These are phyloP conservation scores for Leptinotarsa juncta DNA, from an alignment of 2,888 invertebrate genomes.

Conservation along the genomic window DNA sequence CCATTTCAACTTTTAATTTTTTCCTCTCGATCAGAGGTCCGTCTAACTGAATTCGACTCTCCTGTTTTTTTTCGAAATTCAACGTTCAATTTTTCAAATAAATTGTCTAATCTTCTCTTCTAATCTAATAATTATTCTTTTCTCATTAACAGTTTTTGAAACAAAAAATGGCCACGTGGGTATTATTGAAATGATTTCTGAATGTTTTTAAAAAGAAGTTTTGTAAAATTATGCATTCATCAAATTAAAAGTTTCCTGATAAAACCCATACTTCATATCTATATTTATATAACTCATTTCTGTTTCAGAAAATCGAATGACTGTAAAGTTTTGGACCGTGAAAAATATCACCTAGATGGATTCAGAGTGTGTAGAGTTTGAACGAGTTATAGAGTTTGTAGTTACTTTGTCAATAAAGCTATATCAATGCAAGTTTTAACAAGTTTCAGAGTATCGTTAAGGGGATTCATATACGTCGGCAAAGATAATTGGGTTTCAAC, in stretches of 20 bases:
- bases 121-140: too few relatives aligned
- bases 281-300: background rate
- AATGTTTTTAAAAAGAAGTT: too few relatives aligned
- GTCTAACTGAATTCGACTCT: too few relatives aligned
- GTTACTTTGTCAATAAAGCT: background rate
- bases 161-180: too few relatives aligned
- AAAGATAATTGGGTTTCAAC: constrained; percentile 3
- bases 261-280: background rate
- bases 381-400: background rate
- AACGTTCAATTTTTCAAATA: too few relatives aligned
- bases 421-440: background rate
- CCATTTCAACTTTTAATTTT: too few relatives aligned
- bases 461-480: background rate
- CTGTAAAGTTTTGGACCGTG: background rate
- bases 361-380: background rate
- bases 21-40: too few relatives aligned
- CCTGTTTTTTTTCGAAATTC: too few relatives aligned
- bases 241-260: background rate
- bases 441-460: background rate
- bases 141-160: too few relatives aligned
- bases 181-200: too few relatives aligned
- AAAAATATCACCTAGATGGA: background rate
- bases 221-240: too few relatives aligned
- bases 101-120: too few relatives aligned
- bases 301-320: background rate